Evolutionary conservation across 2,888 invertebrate genomes (phyloP), one percentile per base, ranked within the genome.

Genomic region (Heliconius aoede): DNA sequence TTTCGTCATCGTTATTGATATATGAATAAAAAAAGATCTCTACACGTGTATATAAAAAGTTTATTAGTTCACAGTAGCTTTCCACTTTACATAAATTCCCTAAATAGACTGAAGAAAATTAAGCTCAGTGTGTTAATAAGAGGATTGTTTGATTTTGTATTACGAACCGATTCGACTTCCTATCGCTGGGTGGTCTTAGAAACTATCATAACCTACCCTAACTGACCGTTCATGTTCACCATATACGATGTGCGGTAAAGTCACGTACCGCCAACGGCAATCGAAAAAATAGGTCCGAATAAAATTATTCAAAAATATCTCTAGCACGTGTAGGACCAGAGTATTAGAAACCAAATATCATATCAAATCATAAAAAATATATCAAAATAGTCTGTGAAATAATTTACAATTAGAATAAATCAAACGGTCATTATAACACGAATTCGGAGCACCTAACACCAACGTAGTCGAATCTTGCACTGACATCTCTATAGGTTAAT

Each of bases 401-500:
- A 8, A 36, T 36, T 11, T 26, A 3, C n/a, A 32, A 55, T n/a
- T 30, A 69, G 24, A 18, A 60, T 18, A 60, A 72, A 26, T 18
- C 21, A 40, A 72, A 60, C 18, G 8, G 26, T 26, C 18, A 72
- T 60, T 60, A 21, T 72, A 60, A 40, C 72, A 60, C 36, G 36
- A 36, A 60, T 32, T 26, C 21, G 36, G 26, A 55, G 69, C 72
- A 36, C 32, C 32, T 60, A 55, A 72, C 26, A 58, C 60, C 60
- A 60, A 60, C 40, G 26, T 58, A 60, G 60, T 72, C 62, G n/a
- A 78, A 78, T 73, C 78, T 78, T 73, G 69, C 51, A 9, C 74
- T 60, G 74, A 76, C 73, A 60, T 46, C 71, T 74, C 71, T 76
- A 73, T 76, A 76, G 78, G 74, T 78, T 78, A 76, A 78, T 78